Evolutionary conservation across 2,113 vertebrate species (phyloP).

Genomic region (Spea bombifrons): DNA sequence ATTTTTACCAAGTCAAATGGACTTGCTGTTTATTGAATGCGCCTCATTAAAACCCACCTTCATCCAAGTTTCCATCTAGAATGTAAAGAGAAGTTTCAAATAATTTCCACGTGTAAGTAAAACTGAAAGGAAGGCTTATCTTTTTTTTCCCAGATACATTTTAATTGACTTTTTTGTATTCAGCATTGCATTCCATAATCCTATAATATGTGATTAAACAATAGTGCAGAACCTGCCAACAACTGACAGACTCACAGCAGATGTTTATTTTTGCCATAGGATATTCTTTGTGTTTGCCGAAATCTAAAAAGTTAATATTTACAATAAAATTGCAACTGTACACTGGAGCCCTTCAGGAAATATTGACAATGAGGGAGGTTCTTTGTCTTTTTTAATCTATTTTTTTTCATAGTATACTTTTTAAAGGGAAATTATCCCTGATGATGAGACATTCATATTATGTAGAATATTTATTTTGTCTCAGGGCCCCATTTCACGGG

Average conservation of each 20-base stretch:
- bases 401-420: background rate
- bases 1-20: no score
- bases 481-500: no score
- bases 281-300: constrained; percentile 35
- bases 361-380: background rate
- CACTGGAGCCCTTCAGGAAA: constrained; percentile 17
- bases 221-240: constrained; percentile 28
- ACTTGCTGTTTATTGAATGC: no score
- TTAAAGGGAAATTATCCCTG: background rate
- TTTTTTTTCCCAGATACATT: constrained; percentile 32
- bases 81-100: background rate
- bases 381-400: background rate
- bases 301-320: constrained; percentile 34
- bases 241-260: constrained; percentile 32
- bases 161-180: constrained; percentile 38
- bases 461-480: no score
- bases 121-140: background rate
- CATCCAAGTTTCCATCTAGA: background rate
- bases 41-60: no score
- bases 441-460: background rate
- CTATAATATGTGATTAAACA: constrained; percentile 43
- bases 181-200: constrained; percentile 38
- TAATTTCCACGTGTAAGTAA: background rate
- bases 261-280: constrained; percentile 43
- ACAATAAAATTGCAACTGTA: constrained; percentile 6